Conservation (phyloP, 2,888 invertebrate species). For the Zonitis immaculata region DNA sequence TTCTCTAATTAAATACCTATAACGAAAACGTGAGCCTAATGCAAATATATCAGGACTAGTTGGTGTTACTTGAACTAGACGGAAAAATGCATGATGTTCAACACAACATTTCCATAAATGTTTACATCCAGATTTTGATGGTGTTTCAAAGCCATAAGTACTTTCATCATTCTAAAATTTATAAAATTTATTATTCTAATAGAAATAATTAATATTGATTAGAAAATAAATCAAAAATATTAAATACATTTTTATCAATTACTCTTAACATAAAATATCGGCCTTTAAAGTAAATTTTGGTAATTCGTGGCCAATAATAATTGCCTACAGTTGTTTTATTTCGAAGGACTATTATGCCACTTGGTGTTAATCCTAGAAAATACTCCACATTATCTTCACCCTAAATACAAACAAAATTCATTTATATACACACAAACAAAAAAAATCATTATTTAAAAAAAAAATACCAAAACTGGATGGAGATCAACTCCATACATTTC, state of each 20-base stretch:
- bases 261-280: conserved; percentile 93
- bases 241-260: conserved; percentile 88
- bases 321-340: conserved; percentile 96
- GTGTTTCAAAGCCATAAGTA: conserved; percentile 94
- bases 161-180: conserved; percentile 77
- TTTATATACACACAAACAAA: too few relatives aligned
- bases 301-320: conserved; percentile 97
- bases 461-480: conserved; percentile 82
- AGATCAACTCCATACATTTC: conserved; percentile 98
- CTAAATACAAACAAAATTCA: conserved; percentile 48
- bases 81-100: conserved; percentile 92
- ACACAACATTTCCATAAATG: conserved; percentile 96
- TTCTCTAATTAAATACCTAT: too few relatives aligned
- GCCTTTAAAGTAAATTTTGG: conserved; percentile 94
- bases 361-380: conserved; percentile 91
- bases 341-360: conserved; percentile 88
- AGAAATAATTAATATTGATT: too few relatives aligned
- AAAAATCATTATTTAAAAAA: too few relatives aligned
- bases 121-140: conserved; percentile 86
- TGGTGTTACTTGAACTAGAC: conserved; percentile 77
- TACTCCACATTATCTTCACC: conserved; percentile 96
- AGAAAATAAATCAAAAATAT: too few relatives aligned
- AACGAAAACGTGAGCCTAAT: conserved; percentile 72
- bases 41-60: conserved; percentile 72
- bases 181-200: too few relatives aligned